Base-by-base conservation (phyloP, 1,140 invertebrate species). In the Meloidogyne hapla region DNA sequence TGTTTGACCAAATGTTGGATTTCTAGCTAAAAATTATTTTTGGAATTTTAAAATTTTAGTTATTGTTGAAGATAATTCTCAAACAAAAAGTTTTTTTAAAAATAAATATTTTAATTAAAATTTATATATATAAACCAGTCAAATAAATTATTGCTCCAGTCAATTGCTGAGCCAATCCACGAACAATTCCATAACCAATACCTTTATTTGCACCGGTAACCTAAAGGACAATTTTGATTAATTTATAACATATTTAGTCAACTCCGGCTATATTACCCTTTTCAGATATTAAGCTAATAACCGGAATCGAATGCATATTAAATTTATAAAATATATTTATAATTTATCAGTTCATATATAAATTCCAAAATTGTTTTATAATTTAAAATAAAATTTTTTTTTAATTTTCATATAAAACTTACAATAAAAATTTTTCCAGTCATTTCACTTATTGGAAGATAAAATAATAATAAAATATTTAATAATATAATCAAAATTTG, bases 201-300 rank as follows among this genome's bases (percentile, higher is more conserved):
- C 80, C 80, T 62, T 83, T 79, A n/a, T 82, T 81, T 9, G 80
- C 76, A 9, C 80, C 80, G 42, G 80, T 81, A 15, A 81, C 80
- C 76, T 75, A n/a, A 77, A 77, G 1, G 15, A 66, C 4, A 33
- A 33, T 33, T 33, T 33, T 33, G 33, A 33, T 33, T 33, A 33
- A 33, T n/a, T n/a, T n/a, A n/a, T n/a, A n/a, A n/a, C n/a, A n/a
- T n/a, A n/a, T n/a, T n/a, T n/a, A n/a, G n/a, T n/a, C n/a, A n/a
- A n/a, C n/a, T n/a, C n/a, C n/a, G n/a, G n/a, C n/a, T n/a, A n/a
- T n/a, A n/a, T n/a, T n/a, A n/a, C n/a, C n/a, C n/a, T n/a, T n/a
- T n/a, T n/a, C n/a, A n/a, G n/a, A n/a, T n/a, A n/a, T n/a, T n/a
- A n/a, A n/a, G n/a, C n/a, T n/a, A n/a, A n/a, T n/a, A n/a, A n/a